These are phyloP conservation scores for Protodeltote pygarga DNA, from an alignment of 2,888 invertebrate species.

Conservation along the genomic window DNA sequence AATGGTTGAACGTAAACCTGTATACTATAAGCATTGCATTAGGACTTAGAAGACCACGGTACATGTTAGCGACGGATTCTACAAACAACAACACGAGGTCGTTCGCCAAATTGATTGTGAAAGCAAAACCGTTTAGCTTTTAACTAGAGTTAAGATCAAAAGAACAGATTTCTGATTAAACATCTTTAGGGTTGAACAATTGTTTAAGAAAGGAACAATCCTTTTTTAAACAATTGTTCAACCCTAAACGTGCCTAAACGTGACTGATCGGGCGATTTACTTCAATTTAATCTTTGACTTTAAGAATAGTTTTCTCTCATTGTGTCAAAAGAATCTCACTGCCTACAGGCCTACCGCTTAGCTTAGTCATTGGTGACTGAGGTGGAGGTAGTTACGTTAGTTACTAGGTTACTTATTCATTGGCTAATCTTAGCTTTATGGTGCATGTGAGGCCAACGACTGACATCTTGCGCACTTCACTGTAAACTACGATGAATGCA, in stretches of 20 bases:
- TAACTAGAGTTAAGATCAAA: constrained; percentile 21
- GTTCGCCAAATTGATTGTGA: constrained; percentile 37
- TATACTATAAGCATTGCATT: constrained; percentile 32
- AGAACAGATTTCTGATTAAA: constrained; percentile 17
- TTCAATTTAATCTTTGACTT: constrained; percentile 16
- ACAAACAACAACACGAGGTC: constrained; percentile 17
- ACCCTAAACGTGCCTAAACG: constrained; percentile 17
- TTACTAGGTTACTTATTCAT: no score
- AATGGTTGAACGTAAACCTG: constrained; percentile 52
- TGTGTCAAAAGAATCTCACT: not conserved
- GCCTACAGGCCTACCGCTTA: not conserved
- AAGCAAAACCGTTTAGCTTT: constrained; percentile 22
- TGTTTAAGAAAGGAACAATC: no score
- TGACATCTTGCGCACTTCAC: no score
- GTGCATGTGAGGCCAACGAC: no score
- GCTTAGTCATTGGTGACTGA: not conserved
- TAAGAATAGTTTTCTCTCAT: not conserved
- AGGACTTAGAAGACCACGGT: constrained; percentile 9
- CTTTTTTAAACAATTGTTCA: constrained; percentile 21
- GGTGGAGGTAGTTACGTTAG: no score
- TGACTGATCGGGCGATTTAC: constrained; percentile 5
- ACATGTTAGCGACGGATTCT: constrained; percentile 17
- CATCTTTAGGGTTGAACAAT: constrained; percentile 6
- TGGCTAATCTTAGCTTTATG: no score
- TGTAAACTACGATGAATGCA: no score